Base-by-base conservation (phyloP, 2,888 invertebrate species). In the Cremastinae sp. region DNA sequence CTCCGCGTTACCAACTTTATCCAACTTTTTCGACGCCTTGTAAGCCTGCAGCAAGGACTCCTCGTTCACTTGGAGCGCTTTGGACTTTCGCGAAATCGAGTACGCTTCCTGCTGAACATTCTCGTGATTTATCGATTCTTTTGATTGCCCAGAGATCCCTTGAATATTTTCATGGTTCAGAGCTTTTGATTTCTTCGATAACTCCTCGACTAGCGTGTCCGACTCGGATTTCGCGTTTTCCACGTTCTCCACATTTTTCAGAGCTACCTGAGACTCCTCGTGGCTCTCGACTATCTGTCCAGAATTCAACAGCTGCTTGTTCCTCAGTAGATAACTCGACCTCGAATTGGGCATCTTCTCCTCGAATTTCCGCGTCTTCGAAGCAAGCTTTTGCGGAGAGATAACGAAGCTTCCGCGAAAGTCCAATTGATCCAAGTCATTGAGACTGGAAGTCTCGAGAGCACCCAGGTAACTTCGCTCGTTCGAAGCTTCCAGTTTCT, bases 301-400 rank as follows among this genome's bases (percentile, higher is more conserved):
- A 16, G 64, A 64, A 49, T 18, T 64, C 20, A 51, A 62, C 4
- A 61, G 16, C 10, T 61, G 65, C 9, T 68, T 74, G 9, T 73
- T 47, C 16, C 66, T 62, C 8, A 41, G 16, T 2, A 56, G 36
- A 59, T 71, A 66, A 62, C 43, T 62, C n/a, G 49, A 62, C 43
- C 66, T 65, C n/a, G 49, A 49, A 28, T 66, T 83, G 0, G 89
- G 89, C 89, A 90, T 89, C 74, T 87, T 89, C 14, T 89, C 89
- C 59, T 89, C 89, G 49, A 87, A 90, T 36, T 89, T 89, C n/a
- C 85, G 83, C 3, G 88, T 76, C 12, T 84, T 88, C 4, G 85
- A 69, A 20, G 89, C 88, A 18, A 88, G 88, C 34, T 85, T 89
- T 28, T 75, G 70, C 0, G 79, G 70, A 0, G 81, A 73, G 47